These are phyloP conservation scores for Callionymus lyra DNA, from an alignment of 2,113 vertebrate genomes.

Conservation along the genomic window DNA sequence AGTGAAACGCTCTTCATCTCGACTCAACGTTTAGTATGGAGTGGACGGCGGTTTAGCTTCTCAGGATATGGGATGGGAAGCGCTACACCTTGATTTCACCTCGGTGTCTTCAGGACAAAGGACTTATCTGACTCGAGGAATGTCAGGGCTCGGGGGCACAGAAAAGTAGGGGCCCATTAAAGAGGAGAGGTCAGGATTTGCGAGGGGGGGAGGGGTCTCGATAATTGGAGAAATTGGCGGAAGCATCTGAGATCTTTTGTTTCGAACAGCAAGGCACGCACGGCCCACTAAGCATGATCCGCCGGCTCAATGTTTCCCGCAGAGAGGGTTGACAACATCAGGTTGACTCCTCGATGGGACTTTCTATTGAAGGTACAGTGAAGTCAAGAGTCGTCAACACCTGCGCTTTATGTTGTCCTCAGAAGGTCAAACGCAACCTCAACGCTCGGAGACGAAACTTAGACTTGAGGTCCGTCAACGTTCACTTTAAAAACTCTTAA, in stretches of 20 bases:
- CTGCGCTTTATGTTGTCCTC: no score
- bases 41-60: conserved; percentile 3
- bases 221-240: conserved; percentile 59
- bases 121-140: conserved; percentile 59
- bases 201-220: conserved; percentile 45
- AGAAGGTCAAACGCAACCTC: no score
- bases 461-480: no score
- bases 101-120: conserved; percentile 46
- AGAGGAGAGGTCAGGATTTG: conserved; percentile 64
- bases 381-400: not conserved
- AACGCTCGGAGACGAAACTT: not conserved
- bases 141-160: conserved; percentile 40
- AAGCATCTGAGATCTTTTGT: conserved; percentile 71
- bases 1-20: conserved; percentile 18
- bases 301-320: conserved; percentile 28
- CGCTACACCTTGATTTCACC: conserved; percentile 33
- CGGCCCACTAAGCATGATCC: conserved; percentile 59
- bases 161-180: conserved; percentile 48
- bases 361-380: conserved; percentile 4
- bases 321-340: conserved; percentile 37
- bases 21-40: conserved; percentile 10
- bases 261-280: conserved; percentile 66
- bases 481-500: no score
- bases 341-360: conserved; percentile 40
- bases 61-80: conserved; percentile 20